These are phyloP conservation scores for Sebastes iracundus DNA, from an alignment of 2,797 vertebrate species.

Conservation along the genomic window DNA sequence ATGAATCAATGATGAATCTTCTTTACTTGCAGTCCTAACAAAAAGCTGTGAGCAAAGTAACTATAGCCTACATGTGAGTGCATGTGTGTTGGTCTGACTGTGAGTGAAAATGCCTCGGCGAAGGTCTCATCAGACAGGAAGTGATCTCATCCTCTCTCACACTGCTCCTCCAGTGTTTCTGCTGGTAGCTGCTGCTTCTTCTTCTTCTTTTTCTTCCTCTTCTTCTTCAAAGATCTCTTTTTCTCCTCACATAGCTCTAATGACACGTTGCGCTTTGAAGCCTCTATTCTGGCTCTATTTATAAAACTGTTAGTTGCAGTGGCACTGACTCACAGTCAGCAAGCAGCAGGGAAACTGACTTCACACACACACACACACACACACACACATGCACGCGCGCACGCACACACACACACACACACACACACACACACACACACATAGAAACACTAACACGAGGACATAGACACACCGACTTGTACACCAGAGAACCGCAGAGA, in stretches of 20 bases:
- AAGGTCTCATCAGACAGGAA: slow-evolving; percentile 33
- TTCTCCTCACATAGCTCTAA: slow-evolving; percentile 61
- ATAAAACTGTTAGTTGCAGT: slow-evolving; percentile 73
- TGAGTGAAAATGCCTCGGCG: not conserved
- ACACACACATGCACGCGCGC: slow-evolving; percentile 1
- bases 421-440: slow-evolving; percentile 16
- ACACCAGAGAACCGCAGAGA: slow-evolving; percentile 24
- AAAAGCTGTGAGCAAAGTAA: not conserved
- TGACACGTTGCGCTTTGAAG: slow-evolving; percentile 74
- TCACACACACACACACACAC: slow-evolving; percentile 29
- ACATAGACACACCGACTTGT: not conserved
- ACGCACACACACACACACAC: slow-evolving; percentile 19
- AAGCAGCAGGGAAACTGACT: slow-evolving; percentile 60
- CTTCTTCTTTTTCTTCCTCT: slow-evolving; percentile 15
- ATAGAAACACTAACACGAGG: slow-evolving; percentile 12
- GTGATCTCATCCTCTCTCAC: slow-evolving; percentile 29
- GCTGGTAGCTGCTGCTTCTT: slow-evolving; percentile 2
- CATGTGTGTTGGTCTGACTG: not conserved
- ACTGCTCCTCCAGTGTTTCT: slow-evolving; percentile 6
- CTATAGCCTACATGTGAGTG: not conserved
- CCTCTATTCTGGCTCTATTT: slow-evolving; percentile 78
- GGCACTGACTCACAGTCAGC: slow-evolving; percentile 73
- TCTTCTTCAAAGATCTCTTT: slow-evolving; percentile 9
- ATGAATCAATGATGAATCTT: not conserved
- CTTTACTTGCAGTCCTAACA: not conserved